Percentiles rank a stretch among this genome's conserved stretches.
These are phyloP conservation scores for Battus philenor DNA, from an alignment of 1,140 invertebrate genomes.

Conservation along the genomic window DNA sequence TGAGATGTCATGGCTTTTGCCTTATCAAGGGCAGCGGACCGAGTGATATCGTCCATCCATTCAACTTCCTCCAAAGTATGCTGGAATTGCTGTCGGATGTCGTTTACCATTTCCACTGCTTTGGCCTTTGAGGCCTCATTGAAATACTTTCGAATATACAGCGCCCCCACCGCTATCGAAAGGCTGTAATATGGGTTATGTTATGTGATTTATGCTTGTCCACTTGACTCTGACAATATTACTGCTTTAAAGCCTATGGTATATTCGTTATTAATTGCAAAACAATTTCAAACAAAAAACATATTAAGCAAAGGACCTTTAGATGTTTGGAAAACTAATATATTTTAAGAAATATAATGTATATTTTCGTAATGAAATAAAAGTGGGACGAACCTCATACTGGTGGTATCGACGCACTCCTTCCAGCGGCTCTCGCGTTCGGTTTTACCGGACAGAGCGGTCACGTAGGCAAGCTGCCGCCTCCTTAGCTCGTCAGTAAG, in stretches of 20 bases:
- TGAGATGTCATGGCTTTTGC: constrained; percentile 84
- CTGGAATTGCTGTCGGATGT: constrained; percentile 80
- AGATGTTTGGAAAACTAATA: too few relatives aligned
- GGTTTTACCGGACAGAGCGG: constrained; percentile 84
- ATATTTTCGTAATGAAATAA: too few relatives aligned
- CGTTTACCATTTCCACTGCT: constrained; percentile 89
- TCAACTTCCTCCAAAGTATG: constrained; percentile 82
- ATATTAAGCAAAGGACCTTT: too few relatives aligned
- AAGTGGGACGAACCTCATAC: too few relatives aligned
- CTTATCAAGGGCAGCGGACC: constrained; percentile 82
- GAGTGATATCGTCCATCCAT: constrained; percentile 93
- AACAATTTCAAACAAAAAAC: too few relatives aligned
- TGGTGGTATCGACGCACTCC: constrained; percentile 85
- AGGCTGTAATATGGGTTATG: too few relatives aligned
- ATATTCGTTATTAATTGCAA: too few relatives aligned
- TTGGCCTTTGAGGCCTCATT: constrained; percentile 82
- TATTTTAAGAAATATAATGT: too few relatives aligned
- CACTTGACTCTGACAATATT: too few relatives aligned
- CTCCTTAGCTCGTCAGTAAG: constrained; percentile 84
- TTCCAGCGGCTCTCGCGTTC: constrained; percentile 90
- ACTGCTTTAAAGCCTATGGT: too few relatives aligned
- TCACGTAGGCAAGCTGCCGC: constrained; percentile 84
- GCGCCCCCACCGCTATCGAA: constrained; percentile 84
- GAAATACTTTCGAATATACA: constrained; percentile 87
- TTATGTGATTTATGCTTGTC: too few relatives aligned